phyloP scores from a whole-genome alignment of 2,888 invertebrate genomes.

The Mimas tiliae region DNA sequence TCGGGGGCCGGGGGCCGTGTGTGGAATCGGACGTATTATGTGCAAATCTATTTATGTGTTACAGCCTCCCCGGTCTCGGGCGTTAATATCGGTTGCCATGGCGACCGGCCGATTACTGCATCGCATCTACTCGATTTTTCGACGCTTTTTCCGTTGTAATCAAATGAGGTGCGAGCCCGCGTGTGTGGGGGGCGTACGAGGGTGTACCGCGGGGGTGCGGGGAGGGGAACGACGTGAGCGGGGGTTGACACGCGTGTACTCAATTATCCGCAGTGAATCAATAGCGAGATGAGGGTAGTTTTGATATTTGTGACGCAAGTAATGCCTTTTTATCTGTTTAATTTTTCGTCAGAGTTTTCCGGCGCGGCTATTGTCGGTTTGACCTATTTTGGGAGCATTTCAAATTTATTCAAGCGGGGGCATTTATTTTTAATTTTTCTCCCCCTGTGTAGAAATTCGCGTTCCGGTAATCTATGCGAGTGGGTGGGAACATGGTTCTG shows the following conservation, averaged over 20 bases:
- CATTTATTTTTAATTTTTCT: slow-evolving; percentile 31
- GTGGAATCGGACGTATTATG: slow-evolving; percentile 81
- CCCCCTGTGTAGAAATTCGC: slow-evolving; percentile 25
- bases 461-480: slow-evolving; percentile 29
- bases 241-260: slow-evolving; percentile 81
- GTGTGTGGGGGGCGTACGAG: slow-evolving; percentile 51
- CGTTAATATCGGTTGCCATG: slow-evolving; percentile 82
- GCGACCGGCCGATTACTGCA: slow-evolving; percentile 81
- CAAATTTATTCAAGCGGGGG: slow-evolving; percentile 23
- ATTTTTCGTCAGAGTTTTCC: slow-evolving; percentile 49
- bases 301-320: slow-evolving; percentile 69
- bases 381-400: slow-evolving; percentile 46
- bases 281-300: slow-evolving; percentile 84
- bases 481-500: background rate
- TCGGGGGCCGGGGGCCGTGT: slow-evolving; percentile 65
- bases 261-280: slow-evolving; percentile 85
- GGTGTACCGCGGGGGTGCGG: slow-evolving; percentile 47
- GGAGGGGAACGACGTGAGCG: slow-evolving; percentile 6
- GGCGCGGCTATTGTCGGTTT: slow-evolving; percentile 33
- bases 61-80: slow-evolving; percentile 62
- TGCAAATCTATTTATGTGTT: slow-evolving; percentile 83
- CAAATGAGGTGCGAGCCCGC: slow-evolving; percentile 81
- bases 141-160: slow-evolving; percentile 84
- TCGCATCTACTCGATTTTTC: slow-evolving; percentile 82
- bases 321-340: slow-evolving; percentile 72